A percentile compares a stretch with the other conserved stretches of the same genome.
These are phyloP conservation scores for Anguilla obscura DNA, from an alignment of 2,797 vertebrate genomes.

Conservation along the genomic window DNA sequence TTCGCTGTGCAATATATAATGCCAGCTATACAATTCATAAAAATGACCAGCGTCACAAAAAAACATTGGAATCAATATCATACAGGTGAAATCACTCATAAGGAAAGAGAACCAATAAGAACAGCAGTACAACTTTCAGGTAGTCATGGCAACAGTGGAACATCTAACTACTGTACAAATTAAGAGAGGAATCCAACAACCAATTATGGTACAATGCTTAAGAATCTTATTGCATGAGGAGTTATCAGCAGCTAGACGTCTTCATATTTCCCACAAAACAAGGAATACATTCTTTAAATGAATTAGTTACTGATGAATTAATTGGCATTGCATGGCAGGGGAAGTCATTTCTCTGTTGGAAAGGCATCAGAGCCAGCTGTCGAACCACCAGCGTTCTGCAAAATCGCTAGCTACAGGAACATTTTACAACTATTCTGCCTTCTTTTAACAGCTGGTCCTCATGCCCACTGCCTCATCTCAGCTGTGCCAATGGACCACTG, in stretches of 20 bases:
- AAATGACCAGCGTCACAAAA: conserved; percentile 41
- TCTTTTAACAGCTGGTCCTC: neutral
- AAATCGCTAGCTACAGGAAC: too few relatives aligned
- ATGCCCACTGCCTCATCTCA: neutral
- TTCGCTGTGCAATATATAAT: conserved; percentile 50
- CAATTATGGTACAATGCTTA: neutral
- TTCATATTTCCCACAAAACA: neutral
- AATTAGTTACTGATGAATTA: neutral
- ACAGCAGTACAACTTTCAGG: neutral
- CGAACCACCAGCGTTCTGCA: too few relatives aligned
- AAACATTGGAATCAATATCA: conserved; percentile 11
- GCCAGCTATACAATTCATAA: conserved; percentile 50
- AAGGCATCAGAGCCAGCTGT: too few relatives aligned
- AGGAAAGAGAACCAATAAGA: neutral
- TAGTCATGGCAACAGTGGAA: conserved; percentile 30
- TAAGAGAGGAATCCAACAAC: neutral
- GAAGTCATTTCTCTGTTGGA: neutral
- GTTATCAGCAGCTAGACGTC: neutral
- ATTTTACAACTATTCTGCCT: too few relatives aligned
- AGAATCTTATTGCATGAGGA: neutral
- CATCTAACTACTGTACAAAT: neutral
- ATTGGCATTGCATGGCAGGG: neutral
- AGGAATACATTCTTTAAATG: neutral
- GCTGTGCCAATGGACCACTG: neutral
- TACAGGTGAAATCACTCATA: neutral